Percentiles rank a stretch among this genome's conserved stretches.
Conservation (phyloP, 2,888 invertebrate species). For the Phalera bucephala region DNA sequence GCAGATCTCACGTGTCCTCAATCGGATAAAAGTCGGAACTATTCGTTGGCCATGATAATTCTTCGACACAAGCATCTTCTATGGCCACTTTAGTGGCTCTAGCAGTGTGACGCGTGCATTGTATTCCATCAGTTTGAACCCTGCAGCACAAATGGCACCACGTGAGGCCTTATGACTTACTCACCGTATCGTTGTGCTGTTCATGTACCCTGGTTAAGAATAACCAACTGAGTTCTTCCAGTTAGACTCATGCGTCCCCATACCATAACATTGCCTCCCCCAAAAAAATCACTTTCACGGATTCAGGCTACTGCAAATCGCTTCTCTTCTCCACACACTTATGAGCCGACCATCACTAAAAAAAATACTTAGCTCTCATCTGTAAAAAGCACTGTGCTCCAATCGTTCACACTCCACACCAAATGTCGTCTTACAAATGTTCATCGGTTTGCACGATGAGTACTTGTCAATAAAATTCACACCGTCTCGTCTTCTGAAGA, state of each 20-base stretch:
- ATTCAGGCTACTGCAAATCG: not conserved
- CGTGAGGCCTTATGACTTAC: not conserved
- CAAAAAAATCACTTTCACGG: not conserved
- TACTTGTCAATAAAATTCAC: not conserved
- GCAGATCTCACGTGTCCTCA: not conserved
- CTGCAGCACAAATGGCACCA: not conserved
- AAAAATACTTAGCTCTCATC: not conserved
- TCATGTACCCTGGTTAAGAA: not conserved
- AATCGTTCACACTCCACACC: not conserved
- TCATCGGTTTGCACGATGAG: not conserved
- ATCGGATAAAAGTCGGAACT: too few relatives aligned
- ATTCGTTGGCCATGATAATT: too few relatives aligned
- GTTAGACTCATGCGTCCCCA: slow-evolving; percentile 1
- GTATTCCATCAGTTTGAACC: not conserved
- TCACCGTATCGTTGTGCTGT: not conserved
- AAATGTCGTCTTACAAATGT: not conserved
- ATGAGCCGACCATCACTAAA: not conserved
- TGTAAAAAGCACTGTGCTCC: not conserved
- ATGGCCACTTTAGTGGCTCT: not conserved
- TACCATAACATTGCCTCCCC: slow-evolving; percentile 5
- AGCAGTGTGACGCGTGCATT: not conserved
- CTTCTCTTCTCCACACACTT: slow-evolving; percentile 1
- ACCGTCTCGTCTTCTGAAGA: slow-evolving; percentile 1
- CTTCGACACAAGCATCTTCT: not conserved
- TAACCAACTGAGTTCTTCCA: not conserved